Evolutionary conservation across 2,888 invertebrate genomes (phyloP), one percentile per base, ranked within the genome.

Genomic region (Monopis laevigella): DNA sequence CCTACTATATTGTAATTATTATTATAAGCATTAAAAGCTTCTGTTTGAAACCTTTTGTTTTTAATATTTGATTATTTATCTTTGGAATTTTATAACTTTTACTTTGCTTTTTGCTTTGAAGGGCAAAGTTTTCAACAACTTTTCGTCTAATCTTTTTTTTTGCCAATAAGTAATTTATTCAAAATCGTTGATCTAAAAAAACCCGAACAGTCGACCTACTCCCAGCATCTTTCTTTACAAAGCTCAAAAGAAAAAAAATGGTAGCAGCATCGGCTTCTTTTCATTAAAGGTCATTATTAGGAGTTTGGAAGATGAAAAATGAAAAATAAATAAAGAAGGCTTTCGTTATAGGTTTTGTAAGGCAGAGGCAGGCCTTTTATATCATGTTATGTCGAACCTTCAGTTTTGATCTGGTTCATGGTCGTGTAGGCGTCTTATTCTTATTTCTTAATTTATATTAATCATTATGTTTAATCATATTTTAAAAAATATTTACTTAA

Each of bases 211-310:
- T 24, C 40, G 46, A 43, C 43, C 42, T 43, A 34, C 36, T 36
- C 40, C 40, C 48, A 48, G 45, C 50, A 54, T 48, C 48, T 46
- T 48, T 24, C 39, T 26, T 26, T 38, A 28, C 11, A 24, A 44
- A 45, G 44, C 44, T 45, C 47, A 47, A 50, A 48, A 39, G 45
- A 48, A 56, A 55, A 59, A 62, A 61, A 59, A 52, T 19, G 49
- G 50, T 54, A 51, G 53, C 51, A 56, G 56, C 62, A 69, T 68
- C 68, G 67, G 59, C 62, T 61, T 62, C 68, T 64, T 69, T 74
- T 74, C 68, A 71, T 74, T 67, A 67, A 64, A 65, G 64, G 68
- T 72, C 77, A 74, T 75, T 73, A 73, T n/a, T n/a, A n/a, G n/a
- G 70, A 72, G 65, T 64, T 67, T 59, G 47, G 53, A 55, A 56